phyloP scores from a whole-genome alignment of 2,888 invertebrate genomes.

The Oxystoma pomonae region DNA sequence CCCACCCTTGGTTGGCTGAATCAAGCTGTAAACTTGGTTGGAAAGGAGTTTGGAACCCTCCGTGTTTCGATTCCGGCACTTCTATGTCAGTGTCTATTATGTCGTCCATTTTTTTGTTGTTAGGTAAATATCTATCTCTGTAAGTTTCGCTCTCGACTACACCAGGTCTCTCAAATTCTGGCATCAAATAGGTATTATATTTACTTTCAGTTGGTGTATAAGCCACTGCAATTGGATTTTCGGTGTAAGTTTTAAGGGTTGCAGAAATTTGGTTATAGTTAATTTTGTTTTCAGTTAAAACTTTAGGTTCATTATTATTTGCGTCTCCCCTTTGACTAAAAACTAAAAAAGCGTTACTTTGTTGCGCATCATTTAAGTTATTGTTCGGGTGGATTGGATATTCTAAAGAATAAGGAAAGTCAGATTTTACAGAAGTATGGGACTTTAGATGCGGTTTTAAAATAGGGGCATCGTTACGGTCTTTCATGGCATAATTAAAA shows the following conservation, averaged over 20 bases:
- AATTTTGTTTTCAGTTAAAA: constrained; percentile 34
- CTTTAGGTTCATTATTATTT: constrained; percentile 46
- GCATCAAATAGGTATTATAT: constrained; percentile 45
- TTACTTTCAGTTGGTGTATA: constrained; percentile 56
- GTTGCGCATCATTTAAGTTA: constrained; percentile 42
- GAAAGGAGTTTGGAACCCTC: constrained; percentile 65
- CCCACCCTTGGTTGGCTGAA: constrained; percentile 59
- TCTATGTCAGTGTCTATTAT: constrained; percentile 26
- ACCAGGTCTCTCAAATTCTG: constrained; percentile 49
- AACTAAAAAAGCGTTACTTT: constrained; percentile 32
- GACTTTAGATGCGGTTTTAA: constrained; percentile 45
- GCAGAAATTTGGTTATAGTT: constrained; percentile 40
- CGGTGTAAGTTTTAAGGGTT: constrained; percentile 47
- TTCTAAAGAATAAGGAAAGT: constrained; percentile 63
- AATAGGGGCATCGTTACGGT: constrained; percentile 45
- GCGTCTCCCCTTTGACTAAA: constrained; percentile 46
- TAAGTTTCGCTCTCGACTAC: constrained; percentile 44
- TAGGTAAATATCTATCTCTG: constrained; percentile 40
- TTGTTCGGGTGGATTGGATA: constrained; percentile 49
- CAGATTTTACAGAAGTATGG: constrained; percentile 48
- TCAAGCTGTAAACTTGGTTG: constrained; percentile 62
- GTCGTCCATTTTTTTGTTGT: constrained; percentile 24
- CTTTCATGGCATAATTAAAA: constrained; percentile 45
- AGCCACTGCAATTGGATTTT: constrained; percentile 61
- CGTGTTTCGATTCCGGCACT: constrained; percentile 33